Evolutionary conservation across 2,113 vertebrate genomes (phyloP).

Genomic region (Nyctibius bracteatus): DNA sequence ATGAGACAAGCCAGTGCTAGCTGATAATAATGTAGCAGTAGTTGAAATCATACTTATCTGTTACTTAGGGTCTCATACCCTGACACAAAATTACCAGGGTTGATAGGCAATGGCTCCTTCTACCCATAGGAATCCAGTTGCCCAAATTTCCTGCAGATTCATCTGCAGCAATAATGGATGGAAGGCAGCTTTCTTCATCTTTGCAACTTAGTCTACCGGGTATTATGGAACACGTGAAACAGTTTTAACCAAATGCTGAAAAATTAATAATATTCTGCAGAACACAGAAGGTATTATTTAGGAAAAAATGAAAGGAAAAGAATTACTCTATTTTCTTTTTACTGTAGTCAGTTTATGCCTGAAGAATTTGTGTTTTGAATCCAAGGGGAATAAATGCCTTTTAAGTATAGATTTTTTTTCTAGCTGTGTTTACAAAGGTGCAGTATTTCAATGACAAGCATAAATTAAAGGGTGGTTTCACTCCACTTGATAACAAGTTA

Average conservation of each 20-base stretch:
- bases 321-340: background rate
- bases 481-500: background rate
- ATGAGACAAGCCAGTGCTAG: conserved; percentile 37
- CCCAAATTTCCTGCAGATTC: background rate
- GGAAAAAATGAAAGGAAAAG: background rate
- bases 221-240: background rate
- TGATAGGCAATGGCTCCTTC: background rate
- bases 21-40: conserved; percentile 29
- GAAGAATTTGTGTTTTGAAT: background rate
- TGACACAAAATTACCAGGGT: conserved; percentile 48
- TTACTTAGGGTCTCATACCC: background rate
- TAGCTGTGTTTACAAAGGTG: background rate
- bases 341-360: background rate
- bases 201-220: background rate
- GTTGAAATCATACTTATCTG: conserved; percentile 25
- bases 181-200: background rate
- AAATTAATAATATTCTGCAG: background rate
- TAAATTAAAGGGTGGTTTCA: background rate
- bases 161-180: background rate
- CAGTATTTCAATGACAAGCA: background rate
- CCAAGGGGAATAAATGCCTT: background rate
- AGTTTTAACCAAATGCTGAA: background rate
- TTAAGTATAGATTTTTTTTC: background rate
- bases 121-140: background rate
- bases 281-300: background rate